These are phyloP conservation scores for Iguana delicatissima DNA, from an alignment of 2,797 vertebrate species.

Conservation along the genomic window DNA sequence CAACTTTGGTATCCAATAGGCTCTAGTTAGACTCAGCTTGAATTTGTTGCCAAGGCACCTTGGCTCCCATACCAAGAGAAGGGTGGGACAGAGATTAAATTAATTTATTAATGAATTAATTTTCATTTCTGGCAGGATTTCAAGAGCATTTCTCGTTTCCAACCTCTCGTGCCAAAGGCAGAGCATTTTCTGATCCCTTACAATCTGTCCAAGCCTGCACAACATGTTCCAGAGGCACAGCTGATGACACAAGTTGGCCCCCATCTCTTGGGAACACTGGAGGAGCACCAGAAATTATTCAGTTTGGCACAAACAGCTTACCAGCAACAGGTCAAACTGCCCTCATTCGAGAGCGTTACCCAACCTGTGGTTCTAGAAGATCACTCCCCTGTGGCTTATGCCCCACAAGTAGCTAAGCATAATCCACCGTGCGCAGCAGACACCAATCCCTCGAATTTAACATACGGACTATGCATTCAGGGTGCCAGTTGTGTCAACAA, in stretches of 20 bases:
- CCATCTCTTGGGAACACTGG: neutral
- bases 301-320: neutral
- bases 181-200: slow-evolving; percentile 67
- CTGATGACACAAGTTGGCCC: slow-evolving; percentile 34
- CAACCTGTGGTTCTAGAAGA: accelerated
- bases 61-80: too few species aligned
- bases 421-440: accelerated
- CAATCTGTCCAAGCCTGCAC: slow-evolving; percentile 43
- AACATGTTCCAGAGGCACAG: slow-evolving; percentile 43
- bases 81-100: too few species aligned
- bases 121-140: slow-evolving; percentile 62
- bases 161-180: slow-evolving; percentile 63
- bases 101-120: neutral
- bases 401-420: neutral
- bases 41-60: too few species aligned
- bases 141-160: slow-evolving; percentile 62
- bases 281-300: neutral
- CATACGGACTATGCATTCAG: slow-evolving; percentile 69
- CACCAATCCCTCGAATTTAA: slow-evolving; percentile 37
- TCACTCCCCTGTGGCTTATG: accelerated
- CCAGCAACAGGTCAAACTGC: slow-evolving; percentile 30
- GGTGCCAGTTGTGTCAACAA: accelerated
- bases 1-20: too few species aligned
- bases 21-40: too few species aligned
- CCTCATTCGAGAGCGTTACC: accelerated